Conservation (phyloP, 2,888 invertebrate genomes). For the Leptopilina syphax region DNA sequence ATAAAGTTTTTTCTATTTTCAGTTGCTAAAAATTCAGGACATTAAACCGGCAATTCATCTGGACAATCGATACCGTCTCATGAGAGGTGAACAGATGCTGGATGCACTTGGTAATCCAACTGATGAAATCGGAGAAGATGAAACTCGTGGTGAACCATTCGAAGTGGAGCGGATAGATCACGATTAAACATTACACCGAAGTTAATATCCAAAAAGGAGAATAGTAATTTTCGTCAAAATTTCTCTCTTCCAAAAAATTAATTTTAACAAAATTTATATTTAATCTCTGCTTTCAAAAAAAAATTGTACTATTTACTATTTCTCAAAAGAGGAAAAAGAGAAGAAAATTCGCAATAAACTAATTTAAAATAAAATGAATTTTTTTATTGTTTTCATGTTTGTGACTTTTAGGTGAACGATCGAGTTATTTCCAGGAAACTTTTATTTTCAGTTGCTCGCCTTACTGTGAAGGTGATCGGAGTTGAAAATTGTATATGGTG, state of each 20-base stretch:
- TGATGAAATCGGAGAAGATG: constrained; percentile 64
- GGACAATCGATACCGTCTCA: constrained; percentile 73
- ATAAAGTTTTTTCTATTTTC: constrained; percentile 43
- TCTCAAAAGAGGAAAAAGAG: too few species aligned
- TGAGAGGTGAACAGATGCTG: constrained; percentile 70
- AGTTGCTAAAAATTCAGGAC: constrained; percentile 58
- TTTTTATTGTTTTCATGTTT: neutral
- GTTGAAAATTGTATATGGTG: constrained; percentile 12
- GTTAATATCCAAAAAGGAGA: neutral
- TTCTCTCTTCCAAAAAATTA: too few species aligned
- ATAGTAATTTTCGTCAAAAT: too few species aligned
- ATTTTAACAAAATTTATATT: too few species aligned
- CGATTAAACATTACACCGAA: neutral
- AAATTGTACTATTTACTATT: too few species aligned
- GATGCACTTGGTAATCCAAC: constrained; percentile 67
- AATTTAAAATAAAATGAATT: neutral
- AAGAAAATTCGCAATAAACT: neutral
- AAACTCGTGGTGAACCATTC: constrained; percentile 41
- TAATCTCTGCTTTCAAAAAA: too few species aligned
- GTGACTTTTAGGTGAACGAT: neutral
- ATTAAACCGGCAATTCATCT: constrained; percentile 67
- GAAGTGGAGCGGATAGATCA: neutral
- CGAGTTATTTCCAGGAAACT: constrained; percentile 7
- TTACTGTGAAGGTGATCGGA: constrained; percentile 14
- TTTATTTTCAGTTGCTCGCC: constrained; percentile 18